phyloP scores from a whole-genome alignment of 2,797 vertebrate species.

The Falco berigora region DNA sequence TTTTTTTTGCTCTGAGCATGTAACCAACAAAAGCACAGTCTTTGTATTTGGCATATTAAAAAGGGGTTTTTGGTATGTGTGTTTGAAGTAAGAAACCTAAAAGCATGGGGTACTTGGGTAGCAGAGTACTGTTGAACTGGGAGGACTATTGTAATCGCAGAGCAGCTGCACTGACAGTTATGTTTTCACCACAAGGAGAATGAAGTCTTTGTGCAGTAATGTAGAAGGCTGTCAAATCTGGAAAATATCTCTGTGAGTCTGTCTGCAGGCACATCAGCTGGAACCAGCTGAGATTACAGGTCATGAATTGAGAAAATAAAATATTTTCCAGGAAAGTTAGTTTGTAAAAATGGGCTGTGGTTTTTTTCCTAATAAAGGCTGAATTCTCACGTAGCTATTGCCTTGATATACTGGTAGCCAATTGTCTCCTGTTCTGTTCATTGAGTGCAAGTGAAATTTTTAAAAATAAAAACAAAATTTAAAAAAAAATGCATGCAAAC shows the following conservation, averaged over 20 bases:
- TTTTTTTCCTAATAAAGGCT: neutral
- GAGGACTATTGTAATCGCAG: slow-evolving; percentile 21
- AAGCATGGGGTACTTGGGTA: neutral
- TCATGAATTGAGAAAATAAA: neutral
- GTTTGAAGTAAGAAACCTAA: neutral
- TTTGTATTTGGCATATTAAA: neutral
- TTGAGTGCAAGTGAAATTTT: neutral
- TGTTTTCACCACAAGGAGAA: slow-evolving; percentile 49
- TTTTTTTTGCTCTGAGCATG: neutral
- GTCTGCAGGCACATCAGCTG: slow-evolving; percentile 16
- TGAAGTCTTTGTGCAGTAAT: slow-evolving; percentile 50
- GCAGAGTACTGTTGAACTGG: neutral
- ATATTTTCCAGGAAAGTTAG: neutral
- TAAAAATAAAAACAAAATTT: neutral
- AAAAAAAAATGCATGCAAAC: neutral
- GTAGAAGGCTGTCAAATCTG: slow-evolving; percentile 33
- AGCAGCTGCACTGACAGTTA: slow-evolving; percentile 41
- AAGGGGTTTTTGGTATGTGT: neutral
- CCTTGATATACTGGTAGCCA: neutral
- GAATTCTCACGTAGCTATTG: neutral
- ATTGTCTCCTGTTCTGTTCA: neutral
- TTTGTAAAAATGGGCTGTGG: neutral
- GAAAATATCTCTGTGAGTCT: neutral
- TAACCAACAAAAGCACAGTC: neutral
- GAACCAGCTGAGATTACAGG: slow-evolving; percentile 13